A percentile compares a stretch with the other conserved stretches of the same genome.
Evolutionary conservation across 2,797 vertebrate genomes (phyloP).

Genomic region (Eulemur coronatus): DNA sequence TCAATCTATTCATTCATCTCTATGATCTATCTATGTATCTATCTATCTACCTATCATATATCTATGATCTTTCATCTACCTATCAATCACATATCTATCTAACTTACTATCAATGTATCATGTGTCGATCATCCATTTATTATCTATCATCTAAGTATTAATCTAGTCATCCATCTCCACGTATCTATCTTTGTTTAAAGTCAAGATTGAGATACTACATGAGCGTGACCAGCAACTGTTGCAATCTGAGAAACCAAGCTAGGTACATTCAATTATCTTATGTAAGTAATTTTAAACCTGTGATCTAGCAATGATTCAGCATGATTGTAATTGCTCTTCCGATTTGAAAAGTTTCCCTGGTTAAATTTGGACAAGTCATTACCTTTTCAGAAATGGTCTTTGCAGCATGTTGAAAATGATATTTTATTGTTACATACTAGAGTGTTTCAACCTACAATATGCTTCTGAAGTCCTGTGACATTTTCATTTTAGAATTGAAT

Average conservation of each 20-base stretch:
- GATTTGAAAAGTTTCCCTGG: background rate
- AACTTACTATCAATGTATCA: background rate
- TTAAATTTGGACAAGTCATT: background rate
- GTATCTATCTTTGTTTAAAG: background rate
- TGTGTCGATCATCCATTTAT: background rate
- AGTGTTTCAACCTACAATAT: no score
- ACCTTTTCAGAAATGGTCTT: background rate
- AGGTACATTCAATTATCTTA: accelerated
- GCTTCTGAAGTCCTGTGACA: background rate
- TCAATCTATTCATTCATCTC: background rate
- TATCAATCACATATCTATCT: background rate
- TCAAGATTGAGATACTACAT: background rate
- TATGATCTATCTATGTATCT: no score
- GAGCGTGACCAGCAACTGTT: accelerated
- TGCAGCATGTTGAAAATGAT: accelerated
- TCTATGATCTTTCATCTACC: no score
- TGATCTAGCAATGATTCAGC: background rate
- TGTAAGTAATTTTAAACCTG: background rate
- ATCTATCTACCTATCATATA: background rate
- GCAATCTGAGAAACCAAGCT: accelerated
- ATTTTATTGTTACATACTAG: no score
- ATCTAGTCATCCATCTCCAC: background rate
- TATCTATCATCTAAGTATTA: background rate
- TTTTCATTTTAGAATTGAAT: background rate
- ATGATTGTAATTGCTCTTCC: background rate